phyloP scores from a whole-genome alignment of 30 jellyfish, hydroid and myxozoan species.

The Aurelia coerulea region DNA sequence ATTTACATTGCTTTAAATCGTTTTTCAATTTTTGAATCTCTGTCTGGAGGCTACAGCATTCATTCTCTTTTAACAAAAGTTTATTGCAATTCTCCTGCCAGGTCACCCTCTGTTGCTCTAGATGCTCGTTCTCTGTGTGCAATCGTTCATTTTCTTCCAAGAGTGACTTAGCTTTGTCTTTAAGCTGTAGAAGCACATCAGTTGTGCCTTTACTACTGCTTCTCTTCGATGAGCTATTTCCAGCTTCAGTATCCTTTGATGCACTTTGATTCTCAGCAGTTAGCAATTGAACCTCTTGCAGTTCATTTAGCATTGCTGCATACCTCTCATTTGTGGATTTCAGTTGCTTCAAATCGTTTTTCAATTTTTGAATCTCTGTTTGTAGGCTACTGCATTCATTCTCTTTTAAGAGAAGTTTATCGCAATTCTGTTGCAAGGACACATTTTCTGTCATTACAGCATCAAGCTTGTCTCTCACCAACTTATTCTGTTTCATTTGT shows the following conservation, averaged over 20 bases:
- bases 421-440: background rate
- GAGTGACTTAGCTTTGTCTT: background rate
- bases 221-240: background rate
- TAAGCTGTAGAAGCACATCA: background rate
- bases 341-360: background rate
- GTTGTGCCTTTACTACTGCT: background rate
- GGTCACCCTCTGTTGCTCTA: too few relatives aligned
- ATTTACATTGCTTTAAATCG: background rate
- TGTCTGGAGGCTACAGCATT: background rate
- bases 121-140: background rate
- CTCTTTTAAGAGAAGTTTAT: background rate
- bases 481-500: background rate
- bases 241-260: background rate
- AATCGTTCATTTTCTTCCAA: slow-evolving; percentile 11
- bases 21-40: background rate
- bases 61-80: background rate
- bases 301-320: background rate
- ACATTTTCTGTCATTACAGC: background rate
- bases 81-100: background rate
- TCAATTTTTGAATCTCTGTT: background rate
- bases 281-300: background rate
- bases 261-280: too few relatives aligned
- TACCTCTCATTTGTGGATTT: background rate
- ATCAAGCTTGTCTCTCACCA: slow-evolving; percentile 4
- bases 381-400: background rate